Evolutionary conservation across 2,888 invertebrate genomes (phyloP).

Genomic region (Ashinkailepas kermadecensis): DNA sequence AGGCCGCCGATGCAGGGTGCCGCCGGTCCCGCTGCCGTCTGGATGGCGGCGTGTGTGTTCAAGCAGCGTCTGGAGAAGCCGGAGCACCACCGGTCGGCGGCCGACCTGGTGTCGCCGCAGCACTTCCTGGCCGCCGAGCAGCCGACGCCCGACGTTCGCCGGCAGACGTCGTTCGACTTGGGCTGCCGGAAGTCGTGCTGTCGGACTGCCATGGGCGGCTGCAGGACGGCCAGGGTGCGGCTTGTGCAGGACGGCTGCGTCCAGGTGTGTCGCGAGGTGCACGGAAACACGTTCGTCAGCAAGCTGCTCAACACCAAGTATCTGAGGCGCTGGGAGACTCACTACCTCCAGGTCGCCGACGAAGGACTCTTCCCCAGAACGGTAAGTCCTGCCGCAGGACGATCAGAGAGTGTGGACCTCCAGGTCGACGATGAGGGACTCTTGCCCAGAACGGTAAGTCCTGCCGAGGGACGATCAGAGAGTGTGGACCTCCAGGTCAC

Average conservation of each 20-base stretch:
- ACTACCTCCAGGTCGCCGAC: conserved; percentile 59
- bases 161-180: not conserved
- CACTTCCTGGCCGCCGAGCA: not conserved
- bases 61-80: not conserved
- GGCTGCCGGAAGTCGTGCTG: not conserved
- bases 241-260: conserved; percentile 54
- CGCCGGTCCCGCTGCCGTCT: too few species aligned
- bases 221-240: not conserved
- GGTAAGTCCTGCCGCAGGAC: conserved; percentile 55
- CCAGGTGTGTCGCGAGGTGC: conserved; percentile 66
- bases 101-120: not conserved
- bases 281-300: conserved; percentile 66
- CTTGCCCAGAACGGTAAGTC: too few species aligned
- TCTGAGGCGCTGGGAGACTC: conserved; percentile 67
- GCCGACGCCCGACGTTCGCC: not conserved
- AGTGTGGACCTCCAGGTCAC: too few species aligned
- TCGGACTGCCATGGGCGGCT: not conserved
- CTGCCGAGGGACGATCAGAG: too few species aligned
- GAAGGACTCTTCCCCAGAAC: conserved; percentile 62
- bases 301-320: conserved; percentile 70
- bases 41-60: not conserved
- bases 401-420: too few species aligned
- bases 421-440: too few species aligned
- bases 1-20: too few species aligned
- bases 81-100: not conserved